Conservation (phyloP, 2,888 invertebrate genomes). For the Drosophila pegasa region DNA sequence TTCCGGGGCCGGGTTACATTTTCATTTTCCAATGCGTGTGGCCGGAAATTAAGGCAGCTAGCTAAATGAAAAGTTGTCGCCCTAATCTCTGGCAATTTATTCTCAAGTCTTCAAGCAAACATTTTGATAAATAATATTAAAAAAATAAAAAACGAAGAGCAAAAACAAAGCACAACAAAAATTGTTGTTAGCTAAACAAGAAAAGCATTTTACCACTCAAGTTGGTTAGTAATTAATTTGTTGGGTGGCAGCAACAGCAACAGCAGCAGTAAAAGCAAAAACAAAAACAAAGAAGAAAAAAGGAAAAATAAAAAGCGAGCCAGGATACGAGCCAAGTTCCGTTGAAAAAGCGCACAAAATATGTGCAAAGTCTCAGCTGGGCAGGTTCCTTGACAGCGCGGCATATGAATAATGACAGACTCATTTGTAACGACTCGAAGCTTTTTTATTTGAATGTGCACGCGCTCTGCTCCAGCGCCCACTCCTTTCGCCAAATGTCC, state of each 20-base stretch:
- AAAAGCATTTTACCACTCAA: constrained; percentile 76
- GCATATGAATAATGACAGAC: constrained; percentile 75
- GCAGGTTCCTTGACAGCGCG: constrained; percentile 40
- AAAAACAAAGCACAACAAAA: constrained; percentile 32
- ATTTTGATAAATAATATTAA: constrained; percentile 66
- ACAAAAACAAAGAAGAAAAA: not conserved
- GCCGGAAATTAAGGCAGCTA: constrained; percentile 77
- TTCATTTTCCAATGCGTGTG: constrained; percentile 75
- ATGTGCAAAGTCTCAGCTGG: constrained; percentile 54
- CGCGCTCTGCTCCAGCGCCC: constrained; percentile 20
- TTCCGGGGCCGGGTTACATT: constrained; percentile 54
- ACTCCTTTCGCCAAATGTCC: constrained; percentile 1
- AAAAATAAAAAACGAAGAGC: constrained; percentile 39
- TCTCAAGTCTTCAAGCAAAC: constrained; percentile 66
- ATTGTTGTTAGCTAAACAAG: constrained; percentile 53
- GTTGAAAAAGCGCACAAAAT: constrained; percentile 70
- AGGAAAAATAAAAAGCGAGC: constrained; percentile 23
- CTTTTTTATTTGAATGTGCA: constrained; percentile 69
- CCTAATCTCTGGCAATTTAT: constrained; percentile 78
- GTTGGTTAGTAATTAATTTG: constrained; percentile 78
- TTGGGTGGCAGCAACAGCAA: constrained; percentile 45
- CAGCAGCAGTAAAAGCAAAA: constrained; percentile 13
- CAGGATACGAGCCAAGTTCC: constrained; percentile 39
- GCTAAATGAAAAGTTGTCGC: constrained; percentile 80
- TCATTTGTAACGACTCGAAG: constrained; percentile 70